Evolutionary conservation across 2,888 invertebrate species (phyloP).

Genomic region (Dicyrtomina minuta): DNA sequence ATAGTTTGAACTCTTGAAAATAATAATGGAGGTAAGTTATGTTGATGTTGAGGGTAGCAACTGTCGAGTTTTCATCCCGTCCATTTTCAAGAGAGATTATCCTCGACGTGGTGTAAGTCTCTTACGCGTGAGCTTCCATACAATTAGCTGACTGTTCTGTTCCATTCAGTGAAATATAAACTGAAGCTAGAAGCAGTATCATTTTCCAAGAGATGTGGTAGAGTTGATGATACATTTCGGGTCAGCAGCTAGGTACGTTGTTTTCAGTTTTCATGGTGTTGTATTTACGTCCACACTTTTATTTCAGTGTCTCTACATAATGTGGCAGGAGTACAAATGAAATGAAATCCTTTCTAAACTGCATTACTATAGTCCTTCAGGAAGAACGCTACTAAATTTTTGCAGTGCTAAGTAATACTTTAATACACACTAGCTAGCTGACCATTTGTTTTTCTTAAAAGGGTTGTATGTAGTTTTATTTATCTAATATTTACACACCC

Average conservation of each 20-base stretch:
- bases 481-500: conserved; percentile 25
- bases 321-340: no score
- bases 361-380: no score
- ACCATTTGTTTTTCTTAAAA: conserved; percentile 37
- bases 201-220: neutral
- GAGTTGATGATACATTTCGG: neutral
- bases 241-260: no score
- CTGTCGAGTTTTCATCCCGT: conserved; percentile 41
- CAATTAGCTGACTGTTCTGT: conserved; percentile 37
- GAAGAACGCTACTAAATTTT: no score
- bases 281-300: no score
- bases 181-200: neutral
- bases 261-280: no score
- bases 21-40: conserved; percentile 30
- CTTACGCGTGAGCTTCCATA: conserved; percentile 47
- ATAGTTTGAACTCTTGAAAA: conserved; percentile 18
- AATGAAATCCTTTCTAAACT: no score
- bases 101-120: conserved; percentile 45
- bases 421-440: conserved; percentile 1
- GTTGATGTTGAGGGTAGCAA: conserved; percentile 39
- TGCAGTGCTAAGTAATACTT: no score
- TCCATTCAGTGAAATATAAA: conserved; percentile 12
- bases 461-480: conserved; percentile 21
- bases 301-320: no score
- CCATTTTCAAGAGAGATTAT: conserved; percentile 41